Evolutionary conservation across 2,797 vertebrate species (phyloP), one percentile per base, ranked within the genome.

Genomic region (Gila robusta): DNA sequence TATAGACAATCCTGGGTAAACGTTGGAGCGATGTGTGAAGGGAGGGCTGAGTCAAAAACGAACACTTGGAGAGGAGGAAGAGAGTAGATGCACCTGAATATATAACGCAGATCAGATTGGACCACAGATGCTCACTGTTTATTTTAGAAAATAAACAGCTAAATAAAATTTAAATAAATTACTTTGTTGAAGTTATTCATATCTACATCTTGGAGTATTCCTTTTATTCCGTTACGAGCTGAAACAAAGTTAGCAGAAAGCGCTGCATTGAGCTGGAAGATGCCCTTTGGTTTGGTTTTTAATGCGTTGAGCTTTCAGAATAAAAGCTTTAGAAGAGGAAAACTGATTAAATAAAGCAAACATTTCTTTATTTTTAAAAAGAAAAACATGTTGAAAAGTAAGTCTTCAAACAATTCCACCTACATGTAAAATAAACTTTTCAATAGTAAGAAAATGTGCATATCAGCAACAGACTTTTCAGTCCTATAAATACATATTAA

Each of bases 71-170:
- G 21, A 71, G 6, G 21, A 41, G 44, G 54, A n/a, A 37, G 17
- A 59, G 52, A 62, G 23, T 9, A 17, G 10, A 70, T 52, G 23
- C n/a, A 44, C 17, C 3, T 72, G 44, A 21, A 47, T 28, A 59
- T 56, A 28, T 70, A 49, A 19, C 12, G 59, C 11, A n/a, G 7
- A 32, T 56, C 62, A 52, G 77, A 83, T 89, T 93, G 84, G 90
- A 92, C 91, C 92, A 91, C 86, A 89, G 79, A 82, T 80, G 87
- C 87, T 92, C 12, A 59, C 49, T 59, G 17, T 76, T 76, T 39
- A 37, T 62, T 62, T 78, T 54, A 78, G 21, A 79, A 79, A 26
- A 35, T 16, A 41, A 59, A 26, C 21, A 39, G 54, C 32, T 5
- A 26, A 26, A 41, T 79, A 62, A 23, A 11, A 64, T 26, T 23